Evolutionary conservation across 2,113 vertebrate species (phyloP).

Genomic region (Neotragus moschatus): DNA sequence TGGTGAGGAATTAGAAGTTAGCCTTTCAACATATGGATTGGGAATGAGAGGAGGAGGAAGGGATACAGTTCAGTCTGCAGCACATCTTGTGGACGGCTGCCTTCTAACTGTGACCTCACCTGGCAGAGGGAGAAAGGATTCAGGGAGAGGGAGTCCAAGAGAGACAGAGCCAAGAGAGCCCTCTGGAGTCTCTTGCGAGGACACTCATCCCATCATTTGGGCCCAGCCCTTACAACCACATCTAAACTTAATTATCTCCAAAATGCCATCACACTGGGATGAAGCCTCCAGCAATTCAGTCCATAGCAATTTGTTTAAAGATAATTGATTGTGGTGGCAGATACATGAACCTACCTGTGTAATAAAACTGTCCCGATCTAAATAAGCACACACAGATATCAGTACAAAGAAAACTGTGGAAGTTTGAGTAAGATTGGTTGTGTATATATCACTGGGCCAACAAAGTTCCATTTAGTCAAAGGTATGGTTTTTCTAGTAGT

Average conservation of each 20-base stretch:
- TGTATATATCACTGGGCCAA: not conserved
- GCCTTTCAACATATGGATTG: not conserved
- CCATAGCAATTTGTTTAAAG: not conserved
- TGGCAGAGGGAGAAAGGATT: not conserved
- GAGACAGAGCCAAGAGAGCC: too few relatives aligned
- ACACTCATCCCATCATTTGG: not conserved
- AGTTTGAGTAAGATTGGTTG: not conserved
- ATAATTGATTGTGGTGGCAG: not conserved
- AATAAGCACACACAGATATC: not conserved
- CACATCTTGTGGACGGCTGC: not conserved
- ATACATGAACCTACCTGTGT: not conserved
- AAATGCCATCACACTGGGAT: not conserved
- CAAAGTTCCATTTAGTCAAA: not conserved
- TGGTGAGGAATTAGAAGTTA: not conserved
- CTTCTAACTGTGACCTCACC: not conserved
- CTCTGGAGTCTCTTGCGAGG: not conserved
- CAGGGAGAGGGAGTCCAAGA: not conserved
- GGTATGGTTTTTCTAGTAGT: not conserved
- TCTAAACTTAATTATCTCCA: not conserved
- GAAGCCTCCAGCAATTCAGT: not conserved
- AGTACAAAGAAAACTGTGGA: not conserved
- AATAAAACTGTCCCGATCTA: not conserved
- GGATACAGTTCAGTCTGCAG: not conserved
- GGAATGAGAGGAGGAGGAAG: not conserved
- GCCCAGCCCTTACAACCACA: not conserved